Base-by-base conservation (phyloP, 1,140 invertebrate genomes). In the Phocides pigmalion region DNA sequence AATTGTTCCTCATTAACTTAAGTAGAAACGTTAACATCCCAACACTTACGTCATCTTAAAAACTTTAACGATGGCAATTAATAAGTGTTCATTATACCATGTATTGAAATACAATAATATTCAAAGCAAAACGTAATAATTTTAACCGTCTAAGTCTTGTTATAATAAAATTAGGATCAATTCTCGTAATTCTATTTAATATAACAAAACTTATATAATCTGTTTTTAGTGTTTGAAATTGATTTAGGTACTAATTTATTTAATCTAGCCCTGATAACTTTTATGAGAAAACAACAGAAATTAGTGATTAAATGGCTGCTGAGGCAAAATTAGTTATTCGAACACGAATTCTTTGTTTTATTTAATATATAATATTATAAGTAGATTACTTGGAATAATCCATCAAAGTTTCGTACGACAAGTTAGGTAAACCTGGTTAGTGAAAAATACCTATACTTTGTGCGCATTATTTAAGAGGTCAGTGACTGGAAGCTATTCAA, bases 381-480 rank as follows among this genome's bases (percentile, higher is more conserved):
- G 56, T 19, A 59, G 56, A 47, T 59, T 59, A 59, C 16, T 47
- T 39, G 32, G 17, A 22, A 15, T 51, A 69, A 72, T 76, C 70
- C 50, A 76, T 72, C 73, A 76, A 64, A 72, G 64, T 66, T 72
- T 28, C 50, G 35, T 37, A 41, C 53, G 67, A 68, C 63, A 76
- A 65, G 35, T 37, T 63, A 62, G 25, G 16, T 50, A 63, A 68
- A 64, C 22, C 53, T 50, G 20, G 20, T 37, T 56, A 62, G 50
- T 56, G 41, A 44, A 62, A 67, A 62, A 67, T 68, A 58, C 44
- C 28, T 49, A 37, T 44, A 61, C 58, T 64, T 61, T 39, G 54
- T 61, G 16, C 35, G 47, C 54, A 37, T 70, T 67, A 68, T 62
- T 67, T 67, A 42, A 14, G 54, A 44, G 65, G 62, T 67, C 62